Percentiles rank a stretch among this genome's conserved stretches.
Conservation (phyloP, 2,113 vertebrate species). For the Dicrurus megarhynchus region DNA sequence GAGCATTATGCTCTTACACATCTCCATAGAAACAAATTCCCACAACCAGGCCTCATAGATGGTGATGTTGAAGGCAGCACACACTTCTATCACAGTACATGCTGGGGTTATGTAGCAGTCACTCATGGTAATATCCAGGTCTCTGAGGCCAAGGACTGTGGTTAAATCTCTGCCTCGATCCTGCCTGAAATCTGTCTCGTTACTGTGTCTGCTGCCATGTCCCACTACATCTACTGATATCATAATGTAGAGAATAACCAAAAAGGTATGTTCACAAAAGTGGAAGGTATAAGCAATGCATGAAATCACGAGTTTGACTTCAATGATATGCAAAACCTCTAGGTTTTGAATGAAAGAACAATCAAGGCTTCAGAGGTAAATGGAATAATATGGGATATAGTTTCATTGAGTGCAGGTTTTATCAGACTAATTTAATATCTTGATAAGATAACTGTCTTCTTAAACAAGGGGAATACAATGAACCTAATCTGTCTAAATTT, state of each 20-base stretch:
- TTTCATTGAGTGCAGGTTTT: background rate
- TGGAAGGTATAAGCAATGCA: background rate
- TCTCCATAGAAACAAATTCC: background rate
- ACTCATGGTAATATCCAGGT: background rate
- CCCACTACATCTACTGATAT: rapidly evolving
- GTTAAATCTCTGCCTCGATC: background rate
- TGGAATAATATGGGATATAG: background rate
- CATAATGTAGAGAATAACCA: background rate
- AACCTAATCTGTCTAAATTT: slow-evolving; percentile 1
- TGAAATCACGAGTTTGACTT: background rate
- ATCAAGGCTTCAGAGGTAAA: background rate
- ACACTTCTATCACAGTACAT: rapidly evolving
- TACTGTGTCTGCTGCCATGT: rapidly evolving
- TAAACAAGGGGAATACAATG: background rate
- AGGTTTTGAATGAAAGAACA: background rate
- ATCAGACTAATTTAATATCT: background rate
- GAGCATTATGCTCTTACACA: background rate
- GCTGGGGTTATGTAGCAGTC: background rate
- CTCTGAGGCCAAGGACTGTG: background rate
- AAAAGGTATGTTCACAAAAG: background rate
- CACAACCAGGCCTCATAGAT: too few species aligned
- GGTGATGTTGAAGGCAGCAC: background rate
- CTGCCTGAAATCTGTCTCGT: background rate
- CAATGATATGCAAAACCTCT: background rate
- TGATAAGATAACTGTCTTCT: background rate